Percentiles rank a stretch among this genome's conserved stretches.
Evolutionary conservation across 2,797 vertebrate genomes (phyloP).

Genomic region (Poecilia picta): DNA sequence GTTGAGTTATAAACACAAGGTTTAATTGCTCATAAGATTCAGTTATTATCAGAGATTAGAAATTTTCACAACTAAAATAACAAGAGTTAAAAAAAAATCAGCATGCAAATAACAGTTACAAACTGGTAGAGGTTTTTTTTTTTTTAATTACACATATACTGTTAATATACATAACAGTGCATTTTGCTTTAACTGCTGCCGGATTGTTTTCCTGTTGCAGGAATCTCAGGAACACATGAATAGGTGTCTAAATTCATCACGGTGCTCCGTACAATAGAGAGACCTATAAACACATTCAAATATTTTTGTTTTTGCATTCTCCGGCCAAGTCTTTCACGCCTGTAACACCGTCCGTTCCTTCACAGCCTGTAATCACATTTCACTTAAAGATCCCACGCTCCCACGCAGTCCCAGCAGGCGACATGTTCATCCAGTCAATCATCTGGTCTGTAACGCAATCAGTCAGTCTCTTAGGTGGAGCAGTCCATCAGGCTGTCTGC

Average conservation of each 20-base stretch:
- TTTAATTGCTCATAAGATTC: neutral
- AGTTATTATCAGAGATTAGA: neutral
- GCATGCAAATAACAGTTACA: neutral
- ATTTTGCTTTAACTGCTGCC: neutral
- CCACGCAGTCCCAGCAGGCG: slow-evolving; percentile 64
- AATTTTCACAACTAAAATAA: neutral
- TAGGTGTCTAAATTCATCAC: slow-evolving; percentile 5
- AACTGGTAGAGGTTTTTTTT: neutral
- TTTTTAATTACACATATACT: neutral
- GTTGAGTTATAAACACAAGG: neutral
- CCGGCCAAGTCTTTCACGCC: slow-evolving; percentile 6
- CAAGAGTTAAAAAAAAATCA: too few species aligned
- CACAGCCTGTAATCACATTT: slow-evolving; percentile 22
- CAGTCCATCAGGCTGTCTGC: slow-evolving; percentile 60
- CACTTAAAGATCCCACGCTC: slow-evolving; percentile 62
- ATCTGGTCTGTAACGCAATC: slow-evolving; percentile 56
- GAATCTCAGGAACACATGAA: slow-evolving; percentile 6
- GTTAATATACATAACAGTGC: neutral
- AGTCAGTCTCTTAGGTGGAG: slow-evolving; percentile 57
- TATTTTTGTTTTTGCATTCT: slow-evolving; percentile 1
- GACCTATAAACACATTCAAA: slow-evolving; percentile 6
- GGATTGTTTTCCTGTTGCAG: neutral
- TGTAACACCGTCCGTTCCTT: slow-evolving; percentile 10
- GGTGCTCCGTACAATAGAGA: neutral
- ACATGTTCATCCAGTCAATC: slow-evolving; percentile 56